These are phyloP conservation scores for Stegana nigrithorax DNA, from an alignment of 2,888 invertebrate genomes.

Conservation along the genomic window DNA sequence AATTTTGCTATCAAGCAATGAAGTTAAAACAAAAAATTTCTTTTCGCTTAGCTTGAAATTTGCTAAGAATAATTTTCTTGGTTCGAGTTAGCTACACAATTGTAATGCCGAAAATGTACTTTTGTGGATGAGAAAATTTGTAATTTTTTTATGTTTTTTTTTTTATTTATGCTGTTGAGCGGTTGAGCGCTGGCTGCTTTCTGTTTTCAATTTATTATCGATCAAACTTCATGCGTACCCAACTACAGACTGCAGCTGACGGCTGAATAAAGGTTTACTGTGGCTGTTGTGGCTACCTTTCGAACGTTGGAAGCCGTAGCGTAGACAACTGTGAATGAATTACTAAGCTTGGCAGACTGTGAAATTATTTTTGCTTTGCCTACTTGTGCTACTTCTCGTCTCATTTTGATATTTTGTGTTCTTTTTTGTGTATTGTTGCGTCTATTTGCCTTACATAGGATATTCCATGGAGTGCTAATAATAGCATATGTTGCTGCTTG, in stretches of 20 bases:
- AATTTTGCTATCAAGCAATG: too few species aligned
- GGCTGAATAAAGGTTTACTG: too few species aligned
- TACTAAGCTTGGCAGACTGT: constrained; percentile 4
- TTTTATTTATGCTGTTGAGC: background rate
- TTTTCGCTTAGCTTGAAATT: background rate
- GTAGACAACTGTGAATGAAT: background rate
- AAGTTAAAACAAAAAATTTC: too few species aligned
- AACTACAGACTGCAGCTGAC: background rate
- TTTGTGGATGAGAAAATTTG: background rate
- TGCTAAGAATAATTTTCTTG: too few species aligned
- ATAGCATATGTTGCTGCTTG: constrained; percentile 33
- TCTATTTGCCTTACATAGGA: too few species aligned
- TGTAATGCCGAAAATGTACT: background rate
- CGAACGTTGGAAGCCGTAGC: too few species aligned
- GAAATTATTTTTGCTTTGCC: background rate
- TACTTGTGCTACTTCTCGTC: too few species aligned
- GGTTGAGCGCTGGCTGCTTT: background rate
- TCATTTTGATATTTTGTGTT: too few species aligned
- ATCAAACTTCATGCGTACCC: constrained; percentile 10
- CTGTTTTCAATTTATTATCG: background rate
- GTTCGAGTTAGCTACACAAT: too few species aligned
- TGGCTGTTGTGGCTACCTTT: too few species aligned
- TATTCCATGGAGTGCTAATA: too few species aligned
- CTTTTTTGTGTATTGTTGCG: too few species aligned
- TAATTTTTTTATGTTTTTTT: background rate